Percentiles rank a stretch among this genome's conserved stretches.
phyloP scores from a whole-genome alignment of 1,140 invertebrate species.

The Leptopilina clavipes region DNA sequence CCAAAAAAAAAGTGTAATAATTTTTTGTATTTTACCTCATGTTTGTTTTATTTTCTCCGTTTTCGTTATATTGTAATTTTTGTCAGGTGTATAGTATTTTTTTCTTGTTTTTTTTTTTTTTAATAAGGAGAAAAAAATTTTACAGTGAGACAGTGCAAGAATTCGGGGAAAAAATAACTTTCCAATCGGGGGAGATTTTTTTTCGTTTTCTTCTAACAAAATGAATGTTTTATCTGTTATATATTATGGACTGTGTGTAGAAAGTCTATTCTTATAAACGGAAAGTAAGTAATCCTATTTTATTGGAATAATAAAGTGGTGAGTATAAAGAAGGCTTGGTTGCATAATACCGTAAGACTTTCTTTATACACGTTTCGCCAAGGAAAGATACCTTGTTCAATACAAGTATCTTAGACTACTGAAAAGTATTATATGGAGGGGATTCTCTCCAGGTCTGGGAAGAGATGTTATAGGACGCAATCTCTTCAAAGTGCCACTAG shows the following conservation, averaged over 20 bases:
- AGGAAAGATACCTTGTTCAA: slow-evolving; percentile 50
- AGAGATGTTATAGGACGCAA: slow-evolving; percentile 41
- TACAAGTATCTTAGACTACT: slow-evolving; percentile 38
- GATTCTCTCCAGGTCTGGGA: slow-evolving; percentile 36
- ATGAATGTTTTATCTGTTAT: neutral
- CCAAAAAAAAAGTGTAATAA: neutral
- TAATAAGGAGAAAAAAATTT: too few species aligned
- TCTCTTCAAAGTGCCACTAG: slow-evolving; percentile 48
- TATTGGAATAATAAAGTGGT: slow-evolving; percentile 55
- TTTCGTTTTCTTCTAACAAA: too few species aligned
- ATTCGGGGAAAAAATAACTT: too few species aligned
- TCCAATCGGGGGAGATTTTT: too few species aligned
- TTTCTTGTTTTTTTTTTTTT: too few species aligned
- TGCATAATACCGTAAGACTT: slow-evolving; percentile 53
- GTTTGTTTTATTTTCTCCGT: too few species aligned
- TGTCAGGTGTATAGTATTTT: too few species aligned
- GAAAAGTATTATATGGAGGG: slow-evolving; percentile 40
- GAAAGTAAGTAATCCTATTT: slow-evolving; percentile 56
- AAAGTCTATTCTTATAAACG: slow-evolving; percentile 53
- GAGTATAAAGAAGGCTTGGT: slow-evolving; percentile 53
- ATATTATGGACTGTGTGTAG: neutral
- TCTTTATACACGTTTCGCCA: slow-evolving; percentile 44
- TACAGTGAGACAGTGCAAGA: too few species aligned
- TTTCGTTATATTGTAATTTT: too few species aligned
- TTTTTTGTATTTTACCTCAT: neutral